Evolutionary conservation across 2,113 vertebrate genomes (phyloP).

Genomic region (Crypturellus undulatus): DNA sequence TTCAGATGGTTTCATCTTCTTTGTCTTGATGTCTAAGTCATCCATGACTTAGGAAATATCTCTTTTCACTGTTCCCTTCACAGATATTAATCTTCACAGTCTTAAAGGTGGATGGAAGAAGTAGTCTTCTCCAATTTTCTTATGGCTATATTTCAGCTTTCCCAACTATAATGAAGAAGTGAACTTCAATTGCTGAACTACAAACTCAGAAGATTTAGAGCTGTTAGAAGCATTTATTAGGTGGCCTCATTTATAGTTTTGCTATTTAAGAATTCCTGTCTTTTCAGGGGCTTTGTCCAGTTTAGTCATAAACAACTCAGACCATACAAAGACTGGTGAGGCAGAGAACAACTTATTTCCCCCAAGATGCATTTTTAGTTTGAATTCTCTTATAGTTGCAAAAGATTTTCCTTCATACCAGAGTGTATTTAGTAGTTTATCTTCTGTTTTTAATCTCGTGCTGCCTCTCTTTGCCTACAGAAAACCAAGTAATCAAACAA

Average conservation of each 20-base stretch:
- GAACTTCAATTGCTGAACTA: not conserved
- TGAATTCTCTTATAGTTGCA: not conserved
- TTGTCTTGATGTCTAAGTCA: conserved; percentile 9
- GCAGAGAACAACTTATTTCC: not conserved
- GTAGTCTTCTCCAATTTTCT: not conserved
- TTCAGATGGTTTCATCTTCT: not conserved
- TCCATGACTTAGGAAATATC: not conserved
- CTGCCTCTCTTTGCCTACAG: not conserved
- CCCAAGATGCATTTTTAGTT: not conserved
- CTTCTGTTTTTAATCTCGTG: not conserved
- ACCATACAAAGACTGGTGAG: not conserved
- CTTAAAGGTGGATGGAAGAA: not conserved
- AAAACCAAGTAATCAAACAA: not conserved
- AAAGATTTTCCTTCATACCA: not conserved
- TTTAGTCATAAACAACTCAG: not conserved
- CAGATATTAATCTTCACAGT: not conserved
- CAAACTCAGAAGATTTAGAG: not conserved
- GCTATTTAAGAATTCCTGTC: not conserved
- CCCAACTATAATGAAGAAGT: not conserved
- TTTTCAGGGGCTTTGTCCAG: not conserved
- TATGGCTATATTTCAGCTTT: not conserved
- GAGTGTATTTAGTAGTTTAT: not conserved
- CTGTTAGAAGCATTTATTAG: not conserved
- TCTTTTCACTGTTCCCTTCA: not conserved
- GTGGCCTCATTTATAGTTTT: not conserved